These are phyloP conservation scores for Poeciliopsis prolifica DNA, from an alignment of 2,113 vertebrate genomes.

Conservation along the genomic window DNA sequence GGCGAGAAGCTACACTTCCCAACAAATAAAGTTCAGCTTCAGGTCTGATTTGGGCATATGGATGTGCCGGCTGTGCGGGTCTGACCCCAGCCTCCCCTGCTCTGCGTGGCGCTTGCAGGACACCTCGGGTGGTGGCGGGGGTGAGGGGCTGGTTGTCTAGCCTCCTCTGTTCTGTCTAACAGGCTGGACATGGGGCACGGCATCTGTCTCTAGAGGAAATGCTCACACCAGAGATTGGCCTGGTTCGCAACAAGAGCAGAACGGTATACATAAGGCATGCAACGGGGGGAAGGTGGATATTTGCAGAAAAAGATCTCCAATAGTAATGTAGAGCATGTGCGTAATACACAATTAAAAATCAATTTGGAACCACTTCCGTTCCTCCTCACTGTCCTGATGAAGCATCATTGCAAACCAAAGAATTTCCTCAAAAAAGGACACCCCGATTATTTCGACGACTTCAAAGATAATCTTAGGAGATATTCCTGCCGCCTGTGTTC, in stretches of 20 bases:
- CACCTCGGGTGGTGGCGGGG: slow-evolving; percentile 53
- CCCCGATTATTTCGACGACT: no score
- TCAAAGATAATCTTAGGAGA: no score
- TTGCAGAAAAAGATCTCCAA: background rate
- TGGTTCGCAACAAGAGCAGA: slow-evolving; percentile 8
- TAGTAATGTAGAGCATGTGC: background rate
- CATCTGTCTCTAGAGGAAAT: slow-evolving; percentile 66
- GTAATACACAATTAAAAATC: background rate
- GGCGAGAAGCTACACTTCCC: background rate
- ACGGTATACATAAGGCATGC: background rate
- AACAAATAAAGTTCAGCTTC: slow-evolving; percentile 25
- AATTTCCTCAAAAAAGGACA: background rate
- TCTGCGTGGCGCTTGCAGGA: slow-evolving; percentile 57
- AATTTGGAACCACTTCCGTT: background rate
- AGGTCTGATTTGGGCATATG: slow-evolving; percentile 61
- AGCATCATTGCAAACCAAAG: background rate
- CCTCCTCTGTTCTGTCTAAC: slow-evolving; percentile 67
- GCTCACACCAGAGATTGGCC: slow-evolving; percentile 17
- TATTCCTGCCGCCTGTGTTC: no score
- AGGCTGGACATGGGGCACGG: slow-evolving; percentile 74
- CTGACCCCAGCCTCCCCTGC: slow-evolving; percentile 55
- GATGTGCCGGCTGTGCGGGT: slow-evolving; percentile 63
- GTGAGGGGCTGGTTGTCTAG: slow-evolving; percentile 53
- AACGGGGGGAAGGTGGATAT: background rate
- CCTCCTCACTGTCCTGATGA: background rate